phyloP scores from a whole-genome alignment of 2,113 vertebrate species.

The Melanerpes aurifrons region DNA sequence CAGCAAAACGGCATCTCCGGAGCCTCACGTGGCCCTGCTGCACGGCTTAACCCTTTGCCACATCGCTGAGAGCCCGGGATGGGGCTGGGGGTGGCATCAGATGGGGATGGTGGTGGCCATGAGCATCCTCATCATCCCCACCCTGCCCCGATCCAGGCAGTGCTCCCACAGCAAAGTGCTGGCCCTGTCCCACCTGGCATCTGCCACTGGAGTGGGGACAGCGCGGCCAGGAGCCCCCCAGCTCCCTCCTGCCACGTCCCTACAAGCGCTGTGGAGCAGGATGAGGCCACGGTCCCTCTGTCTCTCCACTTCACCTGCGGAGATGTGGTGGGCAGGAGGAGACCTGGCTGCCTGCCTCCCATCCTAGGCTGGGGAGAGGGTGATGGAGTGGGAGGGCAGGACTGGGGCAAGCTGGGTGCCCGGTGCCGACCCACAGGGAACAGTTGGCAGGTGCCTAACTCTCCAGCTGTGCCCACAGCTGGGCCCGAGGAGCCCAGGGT shows the following conservation, averaged over 20 bases:
- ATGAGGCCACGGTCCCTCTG: accelerated
- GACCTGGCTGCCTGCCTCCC: neutral
- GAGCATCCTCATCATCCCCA: neutral
- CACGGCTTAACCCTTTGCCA: neutral
- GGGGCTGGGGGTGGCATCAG: neutral
- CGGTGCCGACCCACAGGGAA: neutral
- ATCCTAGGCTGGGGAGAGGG: accelerated
- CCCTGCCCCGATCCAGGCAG: neutral
- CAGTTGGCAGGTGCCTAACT: neutral
- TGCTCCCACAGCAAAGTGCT: neutral
- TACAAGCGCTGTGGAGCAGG: neutral
- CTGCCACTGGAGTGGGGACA: neutral
- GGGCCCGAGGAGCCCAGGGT: accelerated
- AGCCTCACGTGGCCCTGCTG: neutral
- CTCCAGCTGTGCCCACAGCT: neutral
- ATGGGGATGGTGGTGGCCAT: accelerated
- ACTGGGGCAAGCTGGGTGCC: neutral
- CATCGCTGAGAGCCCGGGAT: accelerated
- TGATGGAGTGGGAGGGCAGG: neutral
- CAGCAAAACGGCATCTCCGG: conserved; percentile 46
- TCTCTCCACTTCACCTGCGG: no score
- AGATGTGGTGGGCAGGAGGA: neutral
- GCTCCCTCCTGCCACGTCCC: neutral
- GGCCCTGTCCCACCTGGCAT: neutral
- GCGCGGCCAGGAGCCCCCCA: neutral